Conservation (phyloP, 92 coral and sea anemone species). For the Ricordea florida region DNA sequence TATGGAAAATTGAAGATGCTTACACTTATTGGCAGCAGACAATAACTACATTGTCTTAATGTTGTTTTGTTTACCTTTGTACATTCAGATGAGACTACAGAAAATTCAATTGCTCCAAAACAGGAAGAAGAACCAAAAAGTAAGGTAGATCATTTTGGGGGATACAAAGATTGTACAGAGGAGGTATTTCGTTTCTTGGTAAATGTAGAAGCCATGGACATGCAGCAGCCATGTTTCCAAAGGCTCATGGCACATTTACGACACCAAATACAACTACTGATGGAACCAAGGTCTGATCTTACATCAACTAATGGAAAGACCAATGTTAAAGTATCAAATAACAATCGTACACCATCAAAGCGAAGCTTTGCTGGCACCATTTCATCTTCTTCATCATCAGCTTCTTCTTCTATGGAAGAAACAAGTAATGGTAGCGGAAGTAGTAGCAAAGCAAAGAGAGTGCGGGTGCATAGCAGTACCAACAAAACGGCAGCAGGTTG, state of each 20-base stretch:
- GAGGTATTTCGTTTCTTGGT: constrained; percentile 69
- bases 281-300: constrained; percentile 6
- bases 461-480: constrained; percentile 17
- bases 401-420: constrained; percentile 21
- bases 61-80: too few species aligned
- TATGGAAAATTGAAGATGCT: too few species aligned
- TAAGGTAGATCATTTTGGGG: constrained; percentile 49
- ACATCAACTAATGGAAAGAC: neutral
- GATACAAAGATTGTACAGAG: constrained; percentile 72
- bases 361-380: constrained; percentile 16
- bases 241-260: constrained; percentile 71
- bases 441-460: constrained; percentile 26
- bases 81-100: neutral
- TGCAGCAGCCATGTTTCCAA: constrained; percentile 73
- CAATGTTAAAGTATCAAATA: neutral
- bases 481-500: neutral
- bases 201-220: constrained; percentile 70
- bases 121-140: neutral
- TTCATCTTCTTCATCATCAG: constrained; percentile 37
- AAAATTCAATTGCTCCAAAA: neutral
- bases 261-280: constrained; percentile 48
- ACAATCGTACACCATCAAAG: constrained; percentile 9
- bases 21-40: too few species aligned
- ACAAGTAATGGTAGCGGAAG: constrained; percentile 16
- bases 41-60: too few species aligned